Conservation (phyloP, 2,797 vertebrate species). For the Eospalax fontanierii region DNA sequence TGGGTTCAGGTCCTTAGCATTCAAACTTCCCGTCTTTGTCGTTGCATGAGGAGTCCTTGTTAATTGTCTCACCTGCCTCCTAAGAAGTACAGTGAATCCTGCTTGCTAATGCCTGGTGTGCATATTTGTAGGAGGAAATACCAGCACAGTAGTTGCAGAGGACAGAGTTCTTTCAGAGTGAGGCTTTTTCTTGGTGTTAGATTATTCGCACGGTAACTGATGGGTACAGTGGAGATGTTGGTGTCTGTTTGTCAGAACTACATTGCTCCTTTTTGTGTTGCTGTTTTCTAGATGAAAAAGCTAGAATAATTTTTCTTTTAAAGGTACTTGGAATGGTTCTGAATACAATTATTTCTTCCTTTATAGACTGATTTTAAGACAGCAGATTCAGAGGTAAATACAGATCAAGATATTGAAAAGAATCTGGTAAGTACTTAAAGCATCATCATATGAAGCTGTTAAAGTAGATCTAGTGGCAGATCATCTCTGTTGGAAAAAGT, state of each 20-base stretch:
- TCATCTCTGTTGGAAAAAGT: conserved; percentile 27
- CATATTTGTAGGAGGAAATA: conserved; percentile 59
- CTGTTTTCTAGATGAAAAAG: conserved; percentile 45
- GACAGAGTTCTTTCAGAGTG: neutral
- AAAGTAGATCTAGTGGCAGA: neutral
- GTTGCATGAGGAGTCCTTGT: conserved; percentile 66
- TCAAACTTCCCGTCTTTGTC: conserved; percentile 51
- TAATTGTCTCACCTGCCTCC: conserved; percentile 67
- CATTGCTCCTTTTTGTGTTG: neutral
- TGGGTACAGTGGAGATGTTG: neutral
- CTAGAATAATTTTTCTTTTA: conserved; percentile 56
- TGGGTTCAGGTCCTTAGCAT: conserved; percentile 34
- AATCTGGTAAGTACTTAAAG: conserved; percentile 87
- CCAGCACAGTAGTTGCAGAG: conserved; percentile 20
- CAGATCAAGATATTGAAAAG: conserved; percentile 90
- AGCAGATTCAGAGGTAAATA: conserved; percentile 83
- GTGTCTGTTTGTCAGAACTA: neutral
- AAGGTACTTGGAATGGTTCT: conserved; percentile 59
- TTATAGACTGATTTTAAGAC: conserved; percentile 90
- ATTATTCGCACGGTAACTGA: conserved; percentile 16
- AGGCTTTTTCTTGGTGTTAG: conserved; percentile 26
- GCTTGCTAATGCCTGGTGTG: conserved; percentile 55
- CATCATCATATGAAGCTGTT: neutral
- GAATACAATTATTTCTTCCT: neutral
- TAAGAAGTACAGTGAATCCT: conserved; percentile 60